These are phyloP conservation scores for Pogonocichla stellata DNA, from an alignment of 2,113 vertebrate species.

Conservation along the genomic window DNA sequence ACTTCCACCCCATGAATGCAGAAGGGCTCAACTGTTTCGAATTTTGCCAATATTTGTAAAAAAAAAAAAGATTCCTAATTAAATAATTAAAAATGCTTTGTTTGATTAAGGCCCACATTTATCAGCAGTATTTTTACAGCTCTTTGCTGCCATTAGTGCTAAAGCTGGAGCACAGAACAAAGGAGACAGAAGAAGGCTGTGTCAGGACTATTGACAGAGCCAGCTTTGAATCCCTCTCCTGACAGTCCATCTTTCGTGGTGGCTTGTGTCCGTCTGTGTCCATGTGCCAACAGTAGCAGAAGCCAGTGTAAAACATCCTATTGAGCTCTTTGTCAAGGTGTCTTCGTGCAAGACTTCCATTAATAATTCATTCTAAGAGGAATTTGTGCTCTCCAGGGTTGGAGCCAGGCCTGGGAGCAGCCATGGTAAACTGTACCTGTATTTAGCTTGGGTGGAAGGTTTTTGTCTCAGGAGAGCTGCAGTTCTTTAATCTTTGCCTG, in stretches of 20 bases:
- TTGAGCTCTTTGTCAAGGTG: not conserved
- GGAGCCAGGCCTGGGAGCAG: not conserved
- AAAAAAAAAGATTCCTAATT: not conserved
- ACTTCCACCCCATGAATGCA: not conserved
- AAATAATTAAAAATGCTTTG: not conserved
- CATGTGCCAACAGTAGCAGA: not conserved
- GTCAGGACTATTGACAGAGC: not conserved
- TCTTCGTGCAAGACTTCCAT: not conserved
- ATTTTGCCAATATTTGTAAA: not conserved
- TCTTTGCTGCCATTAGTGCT: not conserved
- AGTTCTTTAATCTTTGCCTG: not conserved
- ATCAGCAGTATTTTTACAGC: not conserved
- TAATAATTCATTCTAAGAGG: not conserved
- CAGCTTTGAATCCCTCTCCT: not conserved
- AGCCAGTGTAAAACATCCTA: not conserved
- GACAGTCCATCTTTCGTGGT: not conserved
- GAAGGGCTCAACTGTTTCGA: not conserved
- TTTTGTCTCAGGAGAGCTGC: not conserved
- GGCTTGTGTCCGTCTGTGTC: not conserved
- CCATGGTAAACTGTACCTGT: not conserved
- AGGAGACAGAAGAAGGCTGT: not conserved
- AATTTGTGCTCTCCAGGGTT: not conserved
- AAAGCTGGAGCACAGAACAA: not conserved
- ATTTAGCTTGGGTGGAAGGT: not conserved
- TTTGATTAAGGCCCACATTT: not conserved